These are phyloP conservation scores for Istiophorus platypterus DNA, from an alignment of 2,113 vertebrate genomes.

Conservation along the genomic window DNA sequence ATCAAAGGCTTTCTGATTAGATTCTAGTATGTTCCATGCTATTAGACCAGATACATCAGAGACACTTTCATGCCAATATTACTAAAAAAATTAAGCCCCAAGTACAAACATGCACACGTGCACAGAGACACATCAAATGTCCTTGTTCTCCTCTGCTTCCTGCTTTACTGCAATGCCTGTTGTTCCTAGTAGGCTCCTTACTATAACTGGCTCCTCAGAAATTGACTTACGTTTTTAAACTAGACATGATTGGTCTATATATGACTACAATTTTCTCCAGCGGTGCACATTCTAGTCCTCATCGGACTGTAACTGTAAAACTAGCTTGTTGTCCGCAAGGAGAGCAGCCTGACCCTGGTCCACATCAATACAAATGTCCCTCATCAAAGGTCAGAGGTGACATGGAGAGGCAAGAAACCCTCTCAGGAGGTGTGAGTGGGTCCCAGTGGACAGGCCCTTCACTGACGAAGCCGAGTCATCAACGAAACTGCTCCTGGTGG, in stretches of 20 bases:
- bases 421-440: constrained; percentile 31
- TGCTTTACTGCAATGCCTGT: constrained; percentile 10
- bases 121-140: constrained; percentile 26
- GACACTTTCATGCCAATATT: constrained; percentile 49
- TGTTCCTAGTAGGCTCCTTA: background rate
- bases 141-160: background rate
- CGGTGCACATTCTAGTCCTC: constrained; percentile 17
- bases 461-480: constrained; percentile 38
- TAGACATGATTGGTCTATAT: constrained; percentile 31
- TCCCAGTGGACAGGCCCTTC: constrained; percentile 27
- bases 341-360: constrained; percentile 26
- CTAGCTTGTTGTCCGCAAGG: constrained; percentile 8
- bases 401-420: constrained; percentile 35
- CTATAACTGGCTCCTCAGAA: constrained; percentile 31
- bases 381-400: constrained; percentile 65
- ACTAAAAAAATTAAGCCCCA: constrained; percentile 11
- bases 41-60: constrained; percentile 23
- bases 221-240: constrained; percentile 47
- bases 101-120: background rate
- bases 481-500: constrained; percentile 35
- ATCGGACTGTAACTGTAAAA: constrained; percentile 41
- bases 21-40: constrained; percentile 25
- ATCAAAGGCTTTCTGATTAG: constrained; percentile 54
- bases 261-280: constrained; percentile 39
- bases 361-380: constrained; percentile 55